phyloP scores from a whole-genome alignment of 2,888 invertebrate species.

The Polia nebulosa region DNA sequence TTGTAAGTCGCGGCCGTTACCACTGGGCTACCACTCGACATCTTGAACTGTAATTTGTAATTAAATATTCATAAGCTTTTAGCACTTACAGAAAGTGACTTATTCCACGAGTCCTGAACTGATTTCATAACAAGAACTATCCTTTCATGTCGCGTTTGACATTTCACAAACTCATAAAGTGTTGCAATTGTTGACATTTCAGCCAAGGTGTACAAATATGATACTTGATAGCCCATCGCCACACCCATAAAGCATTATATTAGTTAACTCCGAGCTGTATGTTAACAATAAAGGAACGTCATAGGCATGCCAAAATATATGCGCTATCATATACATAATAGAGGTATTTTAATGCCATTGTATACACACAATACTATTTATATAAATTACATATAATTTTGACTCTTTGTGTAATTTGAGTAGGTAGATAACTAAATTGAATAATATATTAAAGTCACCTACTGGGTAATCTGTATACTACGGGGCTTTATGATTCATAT shows the following conservation, averaged over 20 bases:
- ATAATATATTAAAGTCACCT: not conserved
- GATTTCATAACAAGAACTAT: slow-evolving; percentile 27
- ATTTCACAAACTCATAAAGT: slow-evolving; percentile 44
- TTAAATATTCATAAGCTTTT: not conserved
- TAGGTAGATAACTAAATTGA: slow-evolving; percentile 33
- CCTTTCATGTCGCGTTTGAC: slow-evolving; percentile 33
- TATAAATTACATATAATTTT: slow-evolving; percentile 45
- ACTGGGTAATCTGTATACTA: not conserved
- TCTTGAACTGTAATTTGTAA: too few species aligned
- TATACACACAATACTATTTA: slow-evolving; percentile 41
- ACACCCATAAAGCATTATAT: slow-evolving; percentile 43
- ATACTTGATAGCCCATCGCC: slow-evolving; percentile 45
- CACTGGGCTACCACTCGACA: too few species aligned
- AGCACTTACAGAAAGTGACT: not conserved
- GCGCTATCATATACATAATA: slow-evolving; percentile 28
- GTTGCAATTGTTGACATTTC: slow-evolving; percentile 55
- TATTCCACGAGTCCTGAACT: not conserved
- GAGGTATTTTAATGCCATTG: slow-evolving; percentile 33
- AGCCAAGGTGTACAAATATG: slow-evolving; percentile 40
- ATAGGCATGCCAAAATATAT: slow-evolving; percentile 41
- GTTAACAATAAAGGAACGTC: slow-evolving; percentile 35
- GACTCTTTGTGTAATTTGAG: slow-evolving; percentile 20
- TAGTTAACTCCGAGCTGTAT: slow-evolving; percentile 16
- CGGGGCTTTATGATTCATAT: slow-evolving; percentile 5
- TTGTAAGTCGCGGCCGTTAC: too few species aligned